A percentile compares a stretch with the other conserved stretches of the same genome.
Conservation (phyloP, 2,113 vertebrate species). For the Echinops telfairi region DNA sequence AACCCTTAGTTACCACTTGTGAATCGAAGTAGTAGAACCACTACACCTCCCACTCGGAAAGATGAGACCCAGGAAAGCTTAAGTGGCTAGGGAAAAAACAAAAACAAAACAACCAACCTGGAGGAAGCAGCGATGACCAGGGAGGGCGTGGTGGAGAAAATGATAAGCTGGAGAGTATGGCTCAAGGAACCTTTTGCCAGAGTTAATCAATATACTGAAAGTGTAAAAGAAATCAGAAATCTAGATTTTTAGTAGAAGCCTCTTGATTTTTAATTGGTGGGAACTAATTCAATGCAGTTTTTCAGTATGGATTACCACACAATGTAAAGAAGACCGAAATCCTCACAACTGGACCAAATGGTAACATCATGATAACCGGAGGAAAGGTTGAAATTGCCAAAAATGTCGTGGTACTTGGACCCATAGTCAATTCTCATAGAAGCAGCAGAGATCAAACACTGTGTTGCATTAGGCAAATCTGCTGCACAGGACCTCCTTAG, state of each 20-base stretch:
- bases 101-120: background rate
- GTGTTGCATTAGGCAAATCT: too few species aligned
- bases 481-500: too few species aligned
- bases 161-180: background rate
- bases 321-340: too few species aligned
- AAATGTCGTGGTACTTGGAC: too few species aligned
- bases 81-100: background rate
- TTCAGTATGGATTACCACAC: too few species aligned
- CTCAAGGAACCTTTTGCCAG: background rate
- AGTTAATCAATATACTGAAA: background rate
- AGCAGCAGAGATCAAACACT: too few species aligned
- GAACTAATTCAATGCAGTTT: background rate
- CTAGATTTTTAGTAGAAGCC: background rate
- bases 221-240: constrained; percentile 4
- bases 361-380: too few species aligned
- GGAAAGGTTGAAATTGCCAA: too few species aligned
- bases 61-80: background rate
- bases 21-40: background rate
- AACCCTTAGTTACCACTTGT: background rate
- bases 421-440: too few species aligned
- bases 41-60: background rate
- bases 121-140: background rate
- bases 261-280: constrained; percentile 9
- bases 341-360: too few species aligned
- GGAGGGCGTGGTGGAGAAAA: too few species aligned